phyloP scores from a whole-genome alignment of 2,113 vertebrate species.

The Gila orcuttii region DNA sequence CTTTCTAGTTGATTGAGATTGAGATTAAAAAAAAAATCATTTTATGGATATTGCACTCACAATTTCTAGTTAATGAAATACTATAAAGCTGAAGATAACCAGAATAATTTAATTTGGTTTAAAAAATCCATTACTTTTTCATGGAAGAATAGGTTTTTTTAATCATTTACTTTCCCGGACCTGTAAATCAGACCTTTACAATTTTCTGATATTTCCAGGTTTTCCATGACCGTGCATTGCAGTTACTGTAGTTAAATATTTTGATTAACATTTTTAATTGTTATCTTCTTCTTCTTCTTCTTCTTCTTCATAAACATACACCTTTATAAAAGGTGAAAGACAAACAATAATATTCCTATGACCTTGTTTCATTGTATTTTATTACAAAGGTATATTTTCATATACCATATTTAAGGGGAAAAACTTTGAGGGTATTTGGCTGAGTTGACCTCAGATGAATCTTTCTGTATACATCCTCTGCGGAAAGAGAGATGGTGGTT shows the following conservation, averaged over 20 bases:
- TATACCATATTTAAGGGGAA: neutral
- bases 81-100: too few relatives aligned
- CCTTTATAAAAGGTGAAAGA: neutral
- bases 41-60: too few relatives aligned
- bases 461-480: neutral
- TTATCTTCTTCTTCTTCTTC: neutral
- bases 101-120: too few relatives aligned
- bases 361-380: neutral
- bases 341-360: neutral
- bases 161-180: too few relatives aligned
- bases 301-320: neutral
- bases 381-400: conserved; percentile 2
- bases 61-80: too few relatives aligned
- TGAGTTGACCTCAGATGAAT: neutral
- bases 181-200: neutral
- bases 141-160: too few relatives aligned
- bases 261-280: neutral
- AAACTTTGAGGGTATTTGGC: neutral
- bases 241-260: neutral
- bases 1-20: neutral
- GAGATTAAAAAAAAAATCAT: neutral
- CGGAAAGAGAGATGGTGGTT: conserved; percentile 2
- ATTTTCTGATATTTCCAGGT: neutral
- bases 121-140: too few relatives aligned
- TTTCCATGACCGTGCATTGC: neutral